These are phyloP conservation scores for Dendrophyllia cribrosa DNA, from an alignment of 64 coral and sea anemone genomes.

Conservation along the genomic window DNA sequence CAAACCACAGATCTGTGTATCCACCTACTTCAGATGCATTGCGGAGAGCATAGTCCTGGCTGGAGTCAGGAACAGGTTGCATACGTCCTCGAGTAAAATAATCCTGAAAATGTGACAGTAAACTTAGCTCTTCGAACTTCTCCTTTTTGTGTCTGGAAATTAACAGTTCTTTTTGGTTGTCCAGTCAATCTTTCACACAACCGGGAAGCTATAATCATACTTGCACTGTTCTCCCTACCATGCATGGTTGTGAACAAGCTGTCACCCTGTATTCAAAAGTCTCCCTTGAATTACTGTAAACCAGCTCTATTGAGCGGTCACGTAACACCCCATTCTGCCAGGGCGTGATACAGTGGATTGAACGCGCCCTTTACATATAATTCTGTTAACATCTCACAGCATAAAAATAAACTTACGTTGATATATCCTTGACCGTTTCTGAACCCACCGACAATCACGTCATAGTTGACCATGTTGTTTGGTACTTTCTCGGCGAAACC, in stretches of 20 bases:
- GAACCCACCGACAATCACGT: slow-evolving; percentile 59
- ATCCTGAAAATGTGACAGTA: slow-evolving; percentile 15
- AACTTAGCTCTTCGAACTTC: not conserved
- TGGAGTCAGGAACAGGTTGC: not conserved
- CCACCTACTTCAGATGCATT: slow-evolving; percentile 48
- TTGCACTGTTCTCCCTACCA: no score
- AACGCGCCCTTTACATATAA: no score
- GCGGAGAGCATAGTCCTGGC: slow-evolving; percentile 34
- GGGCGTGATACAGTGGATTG: no score
- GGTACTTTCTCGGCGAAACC: slow-evolving; percentile 13
- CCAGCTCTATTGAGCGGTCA: no score
- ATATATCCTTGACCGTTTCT: not conserved
- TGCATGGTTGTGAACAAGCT: no score
- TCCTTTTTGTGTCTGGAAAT: no score
- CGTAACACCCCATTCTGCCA: no score
- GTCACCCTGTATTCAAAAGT: no score
- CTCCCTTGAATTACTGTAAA: no score
- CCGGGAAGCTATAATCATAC: no score
- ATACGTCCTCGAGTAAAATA: not conserved
- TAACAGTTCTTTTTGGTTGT: no score
- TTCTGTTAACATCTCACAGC: not conserved
- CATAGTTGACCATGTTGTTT: slow-evolving; percentile 36
- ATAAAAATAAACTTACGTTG: not conserved
- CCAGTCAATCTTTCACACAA: no score
- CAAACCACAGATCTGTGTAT: slow-evolving; percentile 45